Evolutionary conservation across 2,888 invertebrate species (phyloP).

Genomic region (Ormia ochracea): DNA sequence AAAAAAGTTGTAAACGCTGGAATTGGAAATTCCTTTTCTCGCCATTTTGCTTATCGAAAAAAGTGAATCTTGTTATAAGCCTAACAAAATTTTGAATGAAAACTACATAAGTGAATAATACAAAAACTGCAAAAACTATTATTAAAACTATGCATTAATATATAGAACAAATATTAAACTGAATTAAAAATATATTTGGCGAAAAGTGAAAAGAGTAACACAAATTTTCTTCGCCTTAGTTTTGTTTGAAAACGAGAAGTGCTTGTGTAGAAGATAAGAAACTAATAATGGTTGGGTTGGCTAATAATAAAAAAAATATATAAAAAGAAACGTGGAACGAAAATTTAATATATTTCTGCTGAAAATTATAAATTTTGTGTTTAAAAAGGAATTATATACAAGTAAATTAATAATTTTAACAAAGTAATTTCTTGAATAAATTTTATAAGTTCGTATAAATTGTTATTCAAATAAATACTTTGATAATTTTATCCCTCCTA

Average conservation of each 20-base stretch:
- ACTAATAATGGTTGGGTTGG: conserved; percentile 44
- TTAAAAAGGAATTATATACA: neutral
- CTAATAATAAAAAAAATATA: conserved; percentile 40
- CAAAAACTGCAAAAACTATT: neutral
- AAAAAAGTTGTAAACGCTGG: conserved; percentile 69
- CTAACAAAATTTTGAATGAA: conserved; percentile 12
- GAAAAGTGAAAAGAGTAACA: conserved; percentile 48
- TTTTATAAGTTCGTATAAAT: neutral
- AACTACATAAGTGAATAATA: neutral
- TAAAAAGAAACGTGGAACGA: conserved; percentile 46
- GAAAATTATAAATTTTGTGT: neutral
- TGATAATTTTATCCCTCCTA: neutral
- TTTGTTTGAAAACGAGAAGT: conserved; percentile 44
- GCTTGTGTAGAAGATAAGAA: conserved; percentile 56
- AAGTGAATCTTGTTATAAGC: conserved; percentile 62
- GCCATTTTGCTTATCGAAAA: conserved; percentile 74
- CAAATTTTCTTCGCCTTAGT: conserved; percentile 45
- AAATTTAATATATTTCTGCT: conserved; percentile 1
- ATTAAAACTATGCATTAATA: conserved; percentile 1
- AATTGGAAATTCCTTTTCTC: conserved; percentile 70
- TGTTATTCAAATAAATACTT: conserved; percentile 4
- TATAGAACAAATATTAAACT: conserved; percentile 3
- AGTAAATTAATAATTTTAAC: conserved; percentile 1
- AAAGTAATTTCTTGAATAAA: neutral
- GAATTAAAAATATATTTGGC: neutral